These are phyloP conservation scores for Psix sp. DNA, from an alignment of 1,140 invertebrate genomes.

Conservation along the genomic window DNA sequence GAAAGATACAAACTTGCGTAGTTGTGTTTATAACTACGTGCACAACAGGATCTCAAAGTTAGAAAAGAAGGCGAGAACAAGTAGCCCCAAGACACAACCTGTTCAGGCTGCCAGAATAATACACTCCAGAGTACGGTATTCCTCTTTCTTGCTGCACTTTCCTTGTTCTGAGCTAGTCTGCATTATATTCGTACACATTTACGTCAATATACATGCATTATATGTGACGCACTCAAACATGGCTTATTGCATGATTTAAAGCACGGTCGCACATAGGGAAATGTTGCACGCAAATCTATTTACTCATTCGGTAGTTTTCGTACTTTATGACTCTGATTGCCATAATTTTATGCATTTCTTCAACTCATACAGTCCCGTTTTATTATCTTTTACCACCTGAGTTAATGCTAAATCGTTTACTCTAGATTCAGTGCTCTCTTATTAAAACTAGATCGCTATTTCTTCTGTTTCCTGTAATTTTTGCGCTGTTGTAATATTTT, in stretches of 20 bases:
- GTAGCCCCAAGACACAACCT: constrained; percentile 55
- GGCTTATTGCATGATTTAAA: constrained; percentile 50
- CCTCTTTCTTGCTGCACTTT: constrained; percentile 44
- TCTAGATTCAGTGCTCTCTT: too few relatives aligned
- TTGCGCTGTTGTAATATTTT: too few relatives aligned
- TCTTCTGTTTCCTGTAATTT: too few relatives aligned
- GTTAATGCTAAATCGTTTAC: too few relatives aligned
- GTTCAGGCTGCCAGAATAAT: constrained; percentile 34
- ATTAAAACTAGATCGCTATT: too few relatives aligned
- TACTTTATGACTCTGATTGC: background rate
- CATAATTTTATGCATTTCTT: constrained; percentile 7
- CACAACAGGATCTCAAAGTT: constrained; percentile 43
- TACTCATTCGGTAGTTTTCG: constrained; percentile 28
- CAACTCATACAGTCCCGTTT: background rate
- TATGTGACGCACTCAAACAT: constrained; percentile 54
- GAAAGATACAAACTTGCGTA: too few relatives aligned
- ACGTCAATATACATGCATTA: constrained; percentile 56
- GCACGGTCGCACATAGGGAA: constrained; percentile 38
- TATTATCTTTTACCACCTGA: constrained; percentile 1
- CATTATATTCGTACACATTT: constrained; percentile 45
- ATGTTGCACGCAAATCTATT: constrained; percentile 38
- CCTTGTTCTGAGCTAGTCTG: constrained; percentile 40
- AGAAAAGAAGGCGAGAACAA: constrained; percentile 49
- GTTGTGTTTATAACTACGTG: constrained; percentile 34
- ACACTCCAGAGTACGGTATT: constrained; percentile 1